Evolutionary conservation across 92 coral and sea anemone species (phyloP).

Genomic region (Phenganax marumi): DNA sequence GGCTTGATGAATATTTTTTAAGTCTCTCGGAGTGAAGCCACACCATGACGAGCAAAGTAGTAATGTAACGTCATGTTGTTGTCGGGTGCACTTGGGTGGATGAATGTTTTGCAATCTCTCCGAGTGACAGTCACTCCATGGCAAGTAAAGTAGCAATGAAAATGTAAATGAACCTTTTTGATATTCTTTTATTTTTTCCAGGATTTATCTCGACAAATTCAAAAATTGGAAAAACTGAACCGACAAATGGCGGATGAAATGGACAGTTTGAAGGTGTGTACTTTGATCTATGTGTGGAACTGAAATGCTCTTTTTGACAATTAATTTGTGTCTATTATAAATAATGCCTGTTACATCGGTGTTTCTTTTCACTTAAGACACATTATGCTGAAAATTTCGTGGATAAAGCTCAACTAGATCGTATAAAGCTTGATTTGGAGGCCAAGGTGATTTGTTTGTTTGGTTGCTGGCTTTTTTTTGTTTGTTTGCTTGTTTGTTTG

Average conservation of each 20-base stretch:
- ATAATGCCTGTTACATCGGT: background rate
- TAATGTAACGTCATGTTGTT: too few species aligned
- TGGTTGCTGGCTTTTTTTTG: background rate
- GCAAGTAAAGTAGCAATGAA: too few species aligned
- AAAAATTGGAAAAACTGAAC: conserved; percentile 68
- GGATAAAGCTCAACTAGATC: conserved; percentile 88
- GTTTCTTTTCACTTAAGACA: background rate
- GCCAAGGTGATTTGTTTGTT: conserved; percentile 68
- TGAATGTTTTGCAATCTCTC: too few species aligned
- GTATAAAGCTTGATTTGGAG: conserved; percentile 77
- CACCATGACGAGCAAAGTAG: too few species aligned
- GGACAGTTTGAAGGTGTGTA: conserved; percentile 67
- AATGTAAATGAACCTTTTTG: background rate
- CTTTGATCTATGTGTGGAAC: background rate
- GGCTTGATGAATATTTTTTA: too few species aligned
- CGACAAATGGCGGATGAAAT: conserved; percentile 76
- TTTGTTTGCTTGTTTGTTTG: background rate
- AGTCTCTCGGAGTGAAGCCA: too few species aligned
- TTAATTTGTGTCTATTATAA: too few species aligned
- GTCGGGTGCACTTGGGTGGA: too few species aligned
- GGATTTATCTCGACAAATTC: conserved; percentile 76
- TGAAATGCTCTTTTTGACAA: background rate
- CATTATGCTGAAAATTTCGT: conserved; percentile 77
- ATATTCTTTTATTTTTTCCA: background rate
- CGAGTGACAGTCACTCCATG: too few species aligned